Percentiles rank a stretch among this genome's conserved stretches.
phyloP scores from a whole-genome alignment of 2,797 vertebrate genomes.

The Anabas testudineus region DNA sequence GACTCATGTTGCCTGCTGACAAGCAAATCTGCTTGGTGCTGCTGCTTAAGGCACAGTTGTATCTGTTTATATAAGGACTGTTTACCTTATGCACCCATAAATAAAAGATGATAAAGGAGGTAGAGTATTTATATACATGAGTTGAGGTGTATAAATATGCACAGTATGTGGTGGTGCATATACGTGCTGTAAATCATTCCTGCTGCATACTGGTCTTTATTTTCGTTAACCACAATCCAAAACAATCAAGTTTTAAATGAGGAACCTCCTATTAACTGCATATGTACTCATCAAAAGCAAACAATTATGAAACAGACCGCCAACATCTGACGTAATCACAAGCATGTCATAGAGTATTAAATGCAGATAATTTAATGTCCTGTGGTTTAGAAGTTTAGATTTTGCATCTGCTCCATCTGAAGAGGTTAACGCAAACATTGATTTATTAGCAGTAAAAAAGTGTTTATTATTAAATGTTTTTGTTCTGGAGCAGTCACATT shows the following conservation, averaged over 20 bases:
- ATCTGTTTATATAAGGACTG: too few species aligned
- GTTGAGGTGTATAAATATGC: too few species aligned
- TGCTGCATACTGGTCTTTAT: slow-evolving; percentile 9
- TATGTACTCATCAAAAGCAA: slow-evolving; percentile 32
- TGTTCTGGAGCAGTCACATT: slow-evolving; percentile 1
- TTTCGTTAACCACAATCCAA: slow-evolving; percentile 24
- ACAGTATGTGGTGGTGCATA: not conserved
- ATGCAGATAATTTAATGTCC: too few species aligned
- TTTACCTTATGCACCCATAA: too few species aligned
- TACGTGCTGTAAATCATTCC: not conserved
- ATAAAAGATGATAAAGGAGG: not conserved
- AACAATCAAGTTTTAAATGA: slow-evolving; percentile 15
- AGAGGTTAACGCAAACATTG: slow-evolving; percentile 21
- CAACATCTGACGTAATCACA: slow-evolving; percentile 4
- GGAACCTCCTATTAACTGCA: not conserved
- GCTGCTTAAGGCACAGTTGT: too few species aligned
- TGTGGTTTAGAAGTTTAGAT: slow-evolving; percentile 9
- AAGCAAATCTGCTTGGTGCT: slow-evolving; percentile 10
- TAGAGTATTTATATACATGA: too few species aligned
- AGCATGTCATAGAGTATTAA: too few species aligned
- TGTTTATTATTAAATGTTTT: slow-evolving; percentile 13
- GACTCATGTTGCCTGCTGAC: slow-evolving; percentile 42
- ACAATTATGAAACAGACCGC: not conserved
- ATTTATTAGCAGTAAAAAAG: slow-evolving; percentile 23
- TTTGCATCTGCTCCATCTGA: slow-evolving; percentile 16